These are phyloP conservation scores for Bradypus variegatus DNA, from an alignment of 2,797 vertebrate genomes.

Conservation along the genomic window DNA sequence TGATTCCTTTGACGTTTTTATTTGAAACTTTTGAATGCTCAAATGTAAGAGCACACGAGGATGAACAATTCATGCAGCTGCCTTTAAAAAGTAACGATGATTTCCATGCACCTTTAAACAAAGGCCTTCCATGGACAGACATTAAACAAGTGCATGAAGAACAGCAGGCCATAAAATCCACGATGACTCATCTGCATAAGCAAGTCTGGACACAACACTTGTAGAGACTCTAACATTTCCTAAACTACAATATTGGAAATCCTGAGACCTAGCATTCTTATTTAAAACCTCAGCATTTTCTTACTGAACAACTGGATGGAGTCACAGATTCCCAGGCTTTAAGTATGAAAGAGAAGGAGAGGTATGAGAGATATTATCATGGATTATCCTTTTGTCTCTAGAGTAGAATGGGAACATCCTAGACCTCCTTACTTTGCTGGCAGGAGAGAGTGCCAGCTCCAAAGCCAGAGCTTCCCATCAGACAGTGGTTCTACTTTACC, in stretches of 20 bases:
- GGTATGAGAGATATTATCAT: no score
- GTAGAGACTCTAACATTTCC: not conserved
- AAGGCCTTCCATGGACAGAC: not conserved
- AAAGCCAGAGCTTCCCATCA: not conserved
- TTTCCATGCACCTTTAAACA: not conserved
- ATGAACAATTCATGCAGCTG: not conserved
- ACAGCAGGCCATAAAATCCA: not conserved
- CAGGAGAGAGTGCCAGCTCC: fast-evolving
- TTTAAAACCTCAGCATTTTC: not conserved
- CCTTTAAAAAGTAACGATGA: not conserved
- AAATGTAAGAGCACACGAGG: not conserved
- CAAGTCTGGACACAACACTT: not conserved
- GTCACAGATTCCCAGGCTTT: not conserved
- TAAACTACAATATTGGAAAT: not conserved
- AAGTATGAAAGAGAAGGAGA: not conserved
- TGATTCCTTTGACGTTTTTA: not conserved
- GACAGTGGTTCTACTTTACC: not conserved
- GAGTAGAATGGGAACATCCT: not conserved
- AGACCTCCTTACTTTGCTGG: not conserved
- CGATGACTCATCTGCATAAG: no score
- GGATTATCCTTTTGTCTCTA: not conserved
- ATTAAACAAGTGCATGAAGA: not conserved
- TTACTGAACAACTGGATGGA: not conserved
- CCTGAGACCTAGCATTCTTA: not conserved
- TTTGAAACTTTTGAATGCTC: slow-evolving; percentile 4